Conservation (phyloP, 2,113 vertebrate species). For the Saccopteryx bilineata region DNA sequence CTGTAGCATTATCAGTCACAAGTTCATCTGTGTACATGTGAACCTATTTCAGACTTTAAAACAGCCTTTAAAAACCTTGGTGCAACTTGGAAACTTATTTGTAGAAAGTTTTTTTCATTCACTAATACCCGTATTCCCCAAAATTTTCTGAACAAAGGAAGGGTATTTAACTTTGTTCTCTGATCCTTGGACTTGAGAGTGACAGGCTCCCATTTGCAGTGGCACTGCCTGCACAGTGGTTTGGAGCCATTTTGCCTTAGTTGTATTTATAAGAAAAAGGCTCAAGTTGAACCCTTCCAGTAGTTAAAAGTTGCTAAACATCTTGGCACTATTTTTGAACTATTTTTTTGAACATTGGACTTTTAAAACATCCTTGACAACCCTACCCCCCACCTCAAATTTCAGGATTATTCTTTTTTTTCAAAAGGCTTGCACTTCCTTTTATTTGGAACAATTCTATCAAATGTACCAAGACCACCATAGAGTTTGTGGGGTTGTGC, state of each 20-base stretch:
- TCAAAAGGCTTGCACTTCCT: not conserved
- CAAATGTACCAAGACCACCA: not conserved
- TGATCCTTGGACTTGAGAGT: not conserved
- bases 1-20: not conserved
- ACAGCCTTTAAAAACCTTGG: not conserved
- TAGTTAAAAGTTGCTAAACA: constrained; percentile 1
- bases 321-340: not conserved
- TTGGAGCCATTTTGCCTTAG: not conserved
- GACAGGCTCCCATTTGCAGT: not conserved
- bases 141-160: constrained; percentile 2
- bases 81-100: constrained; percentile 14
- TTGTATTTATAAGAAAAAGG: not conserved
- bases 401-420: not conserved
- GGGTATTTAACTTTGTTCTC: not conserved
- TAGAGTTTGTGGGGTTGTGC: not conserved
- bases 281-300: not conserved
- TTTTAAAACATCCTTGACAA: not conserved
- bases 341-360: not conserved
- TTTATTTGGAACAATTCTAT: not conserved
- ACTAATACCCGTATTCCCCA: not conserved
- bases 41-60: not conserved
- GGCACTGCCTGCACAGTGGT: not conserved
- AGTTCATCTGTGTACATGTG: not conserved
- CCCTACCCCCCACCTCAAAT: not conserved
- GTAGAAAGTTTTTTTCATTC: not conserved